These are phyloP conservation scores for Ichneumoninae sp. DNA, from an alignment of 2,888 invertebrate genomes.

Conservation along the genomic window DNA sequence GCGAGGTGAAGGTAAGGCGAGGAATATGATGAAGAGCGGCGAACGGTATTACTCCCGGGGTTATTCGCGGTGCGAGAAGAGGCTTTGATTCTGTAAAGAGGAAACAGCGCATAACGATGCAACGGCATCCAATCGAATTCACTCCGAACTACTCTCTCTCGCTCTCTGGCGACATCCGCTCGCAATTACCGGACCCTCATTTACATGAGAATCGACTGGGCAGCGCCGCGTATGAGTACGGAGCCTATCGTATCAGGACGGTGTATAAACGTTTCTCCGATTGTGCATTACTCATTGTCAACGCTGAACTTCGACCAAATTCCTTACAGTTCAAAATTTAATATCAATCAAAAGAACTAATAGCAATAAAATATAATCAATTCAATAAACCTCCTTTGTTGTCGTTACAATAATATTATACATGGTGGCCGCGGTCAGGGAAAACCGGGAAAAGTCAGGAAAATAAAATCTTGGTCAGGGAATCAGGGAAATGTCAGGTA, in stretches of 20 bases:
- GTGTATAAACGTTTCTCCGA: constrained; percentile 47
- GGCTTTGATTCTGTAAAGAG: constrained; percentile 41
- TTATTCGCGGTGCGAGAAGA: constrained; percentile 10
- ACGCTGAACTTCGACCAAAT: background rate
- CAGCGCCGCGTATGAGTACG: constrained; percentile 41
- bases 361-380: background rate
- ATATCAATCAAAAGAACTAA: background rate
- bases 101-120: constrained; percentile 45
- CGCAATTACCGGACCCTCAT: constrained; percentile 61
- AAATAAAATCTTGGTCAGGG: no score
- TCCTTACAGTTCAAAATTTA: background rate
- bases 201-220: constrained; percentile 64
- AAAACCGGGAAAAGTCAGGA: no score
- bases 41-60: background rate
- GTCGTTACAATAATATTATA: background rate
- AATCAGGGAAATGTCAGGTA: no score
- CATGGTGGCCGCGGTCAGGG: no score
- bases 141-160: constrained; percentile 12
- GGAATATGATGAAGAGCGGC: constrained; percentile 35
- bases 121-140: constrained; percentile 58
- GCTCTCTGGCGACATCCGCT: constrained; percentile 41
- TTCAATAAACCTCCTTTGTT: background rate
- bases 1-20: background rate
- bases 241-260: constrained; percentile 47
- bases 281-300: constrained; percentile 52